phyloP scores from a whole-genome alignment of 1,140 invertebrate species.

The Notospermus geniculatus region DNA sequence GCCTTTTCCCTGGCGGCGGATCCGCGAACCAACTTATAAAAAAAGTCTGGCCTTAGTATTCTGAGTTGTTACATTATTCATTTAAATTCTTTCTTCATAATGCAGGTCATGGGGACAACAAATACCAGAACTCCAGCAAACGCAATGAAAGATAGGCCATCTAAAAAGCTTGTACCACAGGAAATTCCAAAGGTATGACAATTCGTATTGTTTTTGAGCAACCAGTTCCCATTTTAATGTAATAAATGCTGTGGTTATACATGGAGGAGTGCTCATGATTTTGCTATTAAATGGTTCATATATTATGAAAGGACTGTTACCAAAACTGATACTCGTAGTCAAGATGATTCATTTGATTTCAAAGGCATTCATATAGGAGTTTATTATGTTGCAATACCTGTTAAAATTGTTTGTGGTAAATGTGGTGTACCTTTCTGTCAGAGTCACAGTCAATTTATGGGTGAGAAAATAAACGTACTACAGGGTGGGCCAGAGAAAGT shows the following conservation, averaged over 20 bases:
- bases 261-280: not conserved
- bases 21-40: too few relatives aligned
- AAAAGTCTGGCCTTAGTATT: too few relatives aligned
- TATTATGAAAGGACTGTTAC: not conserved
- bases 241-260: not conserved
- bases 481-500: too few relatives aligned
- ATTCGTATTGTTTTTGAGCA: not conserved
- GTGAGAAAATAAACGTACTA: too few relatives aligned
- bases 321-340: not conserved
- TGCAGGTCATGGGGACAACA: constrained; percentile 50
- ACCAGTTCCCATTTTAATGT: not conserved
- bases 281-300: constrained; percentile 3
- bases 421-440: too few relatives aligned
- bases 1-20: too few relatives aligned
- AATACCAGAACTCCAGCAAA: too few relatives aligned
- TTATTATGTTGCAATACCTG: too few relatives aligned
- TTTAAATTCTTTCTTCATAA: constrained; percentile 1
- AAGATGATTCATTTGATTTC: not conserved
- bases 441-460: too few relatives aligned
- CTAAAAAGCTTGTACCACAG: constrained; percentile 46
- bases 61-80: too few relatives aligned
- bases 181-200: constrained; percentile 46
- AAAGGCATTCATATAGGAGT: not conserved
- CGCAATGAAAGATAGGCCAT: constrained; percentile 32
- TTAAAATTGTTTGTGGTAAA: too few relatives aligned